Evolutionary conservation across 2,113 vertebrate species (phyloP).

Genomic region (Osmerus eperlanus): DNA sequence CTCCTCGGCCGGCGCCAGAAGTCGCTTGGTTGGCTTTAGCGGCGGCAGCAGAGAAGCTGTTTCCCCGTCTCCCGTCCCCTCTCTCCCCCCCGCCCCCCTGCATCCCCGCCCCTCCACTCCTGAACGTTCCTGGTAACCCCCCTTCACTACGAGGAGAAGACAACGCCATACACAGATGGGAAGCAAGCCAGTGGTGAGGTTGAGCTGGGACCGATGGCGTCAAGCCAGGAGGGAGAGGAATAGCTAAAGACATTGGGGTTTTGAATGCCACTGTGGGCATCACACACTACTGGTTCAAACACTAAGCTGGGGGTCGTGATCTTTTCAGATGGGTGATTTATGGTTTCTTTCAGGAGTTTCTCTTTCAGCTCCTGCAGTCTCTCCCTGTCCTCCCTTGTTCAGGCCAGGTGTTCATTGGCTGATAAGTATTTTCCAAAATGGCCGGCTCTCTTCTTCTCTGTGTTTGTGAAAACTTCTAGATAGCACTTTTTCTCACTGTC

Average conservation of each 20-base stretch:
- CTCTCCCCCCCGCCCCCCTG: conserved; percentile 5
- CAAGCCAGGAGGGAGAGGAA: too few species aligned
- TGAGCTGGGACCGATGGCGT: neutral
- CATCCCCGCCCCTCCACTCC: conserved; percentile 39
- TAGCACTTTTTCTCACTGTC: conserved; percentile 34
- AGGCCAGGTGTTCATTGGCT: conserved; percentile 54
- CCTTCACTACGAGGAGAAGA: conserved; percentile 40
- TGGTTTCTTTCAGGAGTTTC: neutral
- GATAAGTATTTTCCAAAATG: conserved; percentile 46
- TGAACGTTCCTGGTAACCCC: conserved; percentile 45
- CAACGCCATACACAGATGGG: conserved; percentile 38
- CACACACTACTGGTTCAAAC: neutral
- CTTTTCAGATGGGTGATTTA: neutral
- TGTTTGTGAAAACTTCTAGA: conserved; percentile 52
- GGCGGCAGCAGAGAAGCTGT: conserved; percentile 16
- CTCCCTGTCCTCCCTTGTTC: conserved; percentile 32
- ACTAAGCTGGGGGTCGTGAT: neutral
- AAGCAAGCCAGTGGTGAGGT: conserved; percentile 4
- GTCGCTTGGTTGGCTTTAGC: conserved; percentile 4
- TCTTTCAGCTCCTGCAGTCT: conserved; percentile 27
- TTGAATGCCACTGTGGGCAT: conserved; percentile 8
- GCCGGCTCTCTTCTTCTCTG: conserved; percentile 44
- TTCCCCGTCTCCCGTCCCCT: conserved; percentile 25
- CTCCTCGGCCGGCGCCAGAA: neutral
- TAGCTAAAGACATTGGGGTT: neutral